phyloP scores from a whole-genome alignment of 23 tunicate species.

The Halocynthia roretzi region DNA sequence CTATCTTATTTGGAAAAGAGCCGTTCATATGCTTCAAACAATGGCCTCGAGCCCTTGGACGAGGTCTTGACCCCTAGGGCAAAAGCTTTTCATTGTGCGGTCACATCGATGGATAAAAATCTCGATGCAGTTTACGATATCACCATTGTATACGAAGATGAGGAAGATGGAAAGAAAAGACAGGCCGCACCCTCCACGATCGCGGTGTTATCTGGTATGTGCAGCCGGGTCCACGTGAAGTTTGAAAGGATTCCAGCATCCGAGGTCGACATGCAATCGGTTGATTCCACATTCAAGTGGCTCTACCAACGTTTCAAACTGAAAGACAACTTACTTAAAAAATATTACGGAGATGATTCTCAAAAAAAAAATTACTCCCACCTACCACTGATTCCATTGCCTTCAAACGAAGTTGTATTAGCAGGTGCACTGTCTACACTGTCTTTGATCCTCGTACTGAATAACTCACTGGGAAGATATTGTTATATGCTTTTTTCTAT shows the following conservation, averaged over 20 bases:
- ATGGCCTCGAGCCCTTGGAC: conserved; percentile 29
- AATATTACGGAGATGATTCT: conserved; percentile 14
- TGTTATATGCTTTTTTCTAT: background rate
- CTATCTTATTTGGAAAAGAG: conserved; percentile 36
- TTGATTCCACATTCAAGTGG: conserved; percentile 36
- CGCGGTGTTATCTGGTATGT: conserved; percentile 33
- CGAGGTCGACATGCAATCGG: background rate
- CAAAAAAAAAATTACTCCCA: background rate
- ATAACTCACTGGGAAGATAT: conserved; percentile 22
- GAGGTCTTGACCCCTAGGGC: conserved; percentile 68
- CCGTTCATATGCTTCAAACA: conserved; percentile 33
- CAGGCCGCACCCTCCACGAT: conserved; percentile 22
- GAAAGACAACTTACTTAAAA: conserved; percentile 35
- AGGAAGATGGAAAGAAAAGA: conserved; percentile 6
- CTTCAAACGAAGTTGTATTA: background rate
- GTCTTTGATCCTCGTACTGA: conserved; percentile 10
- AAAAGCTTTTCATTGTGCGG: conserved; percentile 58
- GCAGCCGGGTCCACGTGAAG: conserved; percentile 32
- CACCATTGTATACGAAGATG: conserved; percentile 35
- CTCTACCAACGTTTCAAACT: conserved; percentile 34
- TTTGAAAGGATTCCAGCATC: conserved; percentile 31
- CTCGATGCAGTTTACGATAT: conserved; percentile 56
- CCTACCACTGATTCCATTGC: background rate
- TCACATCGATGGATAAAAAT: conserved; percentile 14
- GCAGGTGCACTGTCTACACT: conserved; percentile 6